Evolutionary conservation across 2,888 invertebrate species (phyloP), one percentile per base, ranked within the genome.

Genomic region (Adelphocoris suturalis): DNA sequence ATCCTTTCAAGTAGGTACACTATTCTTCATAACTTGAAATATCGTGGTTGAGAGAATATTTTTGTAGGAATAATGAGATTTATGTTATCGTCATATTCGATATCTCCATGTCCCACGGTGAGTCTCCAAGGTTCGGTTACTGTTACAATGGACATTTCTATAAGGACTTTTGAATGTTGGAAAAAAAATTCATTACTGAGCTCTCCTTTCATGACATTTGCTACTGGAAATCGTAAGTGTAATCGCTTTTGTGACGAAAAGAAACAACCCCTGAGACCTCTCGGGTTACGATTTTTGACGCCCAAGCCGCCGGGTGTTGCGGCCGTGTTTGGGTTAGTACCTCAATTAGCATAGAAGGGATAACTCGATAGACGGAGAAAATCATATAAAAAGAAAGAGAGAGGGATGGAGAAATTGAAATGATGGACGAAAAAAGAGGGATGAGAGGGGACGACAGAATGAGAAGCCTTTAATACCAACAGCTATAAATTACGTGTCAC

Each of bases 401-500:
- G 90, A 86, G 16, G 47, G 13, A 57, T 23, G 52, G 27, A 81
- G 23, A 81, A 81, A 81, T 61, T 61, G 61, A 61, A 61, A 61
- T 61, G 61, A 19, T 52, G 61, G 12, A 81, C n/a, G 48, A 81
- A 81, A 81, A 81, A 47, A 47, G 1, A 76, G 46, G 61, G 47
- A 81, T 46, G 81, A 48, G 48, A 48, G 81, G 48, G 81, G 48
- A 61, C 61, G 76, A 52, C 16, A 75, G 57, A 57, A 19, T 37
- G 75, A 87, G 87, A 76, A 57, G 55, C 57, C 87, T 57, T 87
- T 78, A 90, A 91, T 90, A 91, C 90, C 91, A 89, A 90, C 90
- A 90, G 90, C 90, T 90, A 91, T 91, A 91, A 91, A 91, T 91
- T 91, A 91, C 89, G 68, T 90, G 91, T 91, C 91, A 91, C 90